Conservation (phyloP, 1,140 invertebrate genomes). For the Magallana angulata region DNA sequence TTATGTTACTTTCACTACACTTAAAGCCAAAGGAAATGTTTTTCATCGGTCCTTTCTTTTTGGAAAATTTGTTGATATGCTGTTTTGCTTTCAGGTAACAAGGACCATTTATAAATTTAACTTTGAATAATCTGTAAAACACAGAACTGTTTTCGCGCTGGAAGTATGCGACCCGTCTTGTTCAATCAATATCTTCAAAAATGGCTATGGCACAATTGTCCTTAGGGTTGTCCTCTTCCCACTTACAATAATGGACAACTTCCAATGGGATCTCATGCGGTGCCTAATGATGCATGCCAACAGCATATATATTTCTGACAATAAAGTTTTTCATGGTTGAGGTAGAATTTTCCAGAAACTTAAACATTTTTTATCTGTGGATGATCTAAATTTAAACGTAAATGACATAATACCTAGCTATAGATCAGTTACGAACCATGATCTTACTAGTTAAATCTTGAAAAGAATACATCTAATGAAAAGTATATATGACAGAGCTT, state of each 20-base stretch:
- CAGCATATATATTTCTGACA: conserved; percentile 22
- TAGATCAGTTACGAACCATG: too few species aligned
- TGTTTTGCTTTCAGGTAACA: neutral
- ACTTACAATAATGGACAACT: conserved; percentile 23
- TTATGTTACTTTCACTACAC: neutral
- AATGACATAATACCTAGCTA: too few species aligned
- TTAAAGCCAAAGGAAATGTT: conserved; percentile 10
- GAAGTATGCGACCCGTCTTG: conserved; percentile 26
- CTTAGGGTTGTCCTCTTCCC: conserved; percentile 36
- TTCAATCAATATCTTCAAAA: neutral
- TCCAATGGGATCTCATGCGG: neutral
- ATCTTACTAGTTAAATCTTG: too few species aligned
- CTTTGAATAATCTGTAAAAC: neutral
- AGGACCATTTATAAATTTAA: neutral
- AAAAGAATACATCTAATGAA: too few species aligned
- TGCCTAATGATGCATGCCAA: conserved; percentile 39
- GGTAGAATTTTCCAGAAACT: neutral
- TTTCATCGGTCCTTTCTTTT: conserved; percentile 28
- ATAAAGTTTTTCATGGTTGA: conserved; percentile 38
- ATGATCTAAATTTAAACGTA: too few species aligned
- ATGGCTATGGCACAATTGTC: conserved; percentile 27
- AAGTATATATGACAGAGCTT: too few species aligned
- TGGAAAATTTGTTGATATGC: neutral
- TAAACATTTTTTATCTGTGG: too few species aligned
- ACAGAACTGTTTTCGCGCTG: neutral